Evolutionary conservation across 1,140 invertebrate species (phyloP), one percentile per base, ranked within the genome.

Genomic region (Steinernema khuongi): DNA sequence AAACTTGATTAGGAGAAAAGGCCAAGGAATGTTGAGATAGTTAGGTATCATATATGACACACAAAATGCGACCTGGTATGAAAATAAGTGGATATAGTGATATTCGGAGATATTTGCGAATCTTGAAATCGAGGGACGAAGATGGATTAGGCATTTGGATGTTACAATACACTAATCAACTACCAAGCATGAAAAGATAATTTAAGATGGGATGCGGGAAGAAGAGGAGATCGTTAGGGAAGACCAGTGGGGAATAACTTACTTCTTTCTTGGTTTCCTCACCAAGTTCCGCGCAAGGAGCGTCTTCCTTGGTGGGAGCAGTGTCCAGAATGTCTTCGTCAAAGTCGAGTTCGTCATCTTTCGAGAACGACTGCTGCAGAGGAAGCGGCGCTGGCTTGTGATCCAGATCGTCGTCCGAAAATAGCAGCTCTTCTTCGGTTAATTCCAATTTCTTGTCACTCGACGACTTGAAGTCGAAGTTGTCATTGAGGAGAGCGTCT

Each of bases 161-260:
- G 26, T 14, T 4, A 60, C 14, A 60, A 14, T 2, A 60, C 50
- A 14, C 14, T 22, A n/a, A 60, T 14, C 14, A 60, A 60, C 50
- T 60, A 26, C 50, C 19, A 26, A 60, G 7, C 50, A 60, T 60
- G 19, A 60, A 60, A 60, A 60, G 50, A 60, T 14, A 60, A 22
- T 41, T 41, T n/a, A 41, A 41, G 36, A 41, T 71, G 19, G 43
- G 31, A 43, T 29, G 22, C 29, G 43, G 19, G 43, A 60, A 19
- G 31, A 50, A 67, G 67, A 33, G 14, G 71, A 67, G 43, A 31
- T 67, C 31, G 67, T 26, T 4, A 18, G 19, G 67, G 71, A 73
- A 60, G 31, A 50, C 32, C 71, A 31, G 43, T 28, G 32, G 28
- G 31, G 70, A 66, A 19, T 33, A 31, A 33, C 50, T 60, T 60